Percentiles rank a stretch among this genome's conserved stretches.
Conservation (phyloP, 2,113 vertebrate genomes). For the Cinclus mexicanus region DNA sequence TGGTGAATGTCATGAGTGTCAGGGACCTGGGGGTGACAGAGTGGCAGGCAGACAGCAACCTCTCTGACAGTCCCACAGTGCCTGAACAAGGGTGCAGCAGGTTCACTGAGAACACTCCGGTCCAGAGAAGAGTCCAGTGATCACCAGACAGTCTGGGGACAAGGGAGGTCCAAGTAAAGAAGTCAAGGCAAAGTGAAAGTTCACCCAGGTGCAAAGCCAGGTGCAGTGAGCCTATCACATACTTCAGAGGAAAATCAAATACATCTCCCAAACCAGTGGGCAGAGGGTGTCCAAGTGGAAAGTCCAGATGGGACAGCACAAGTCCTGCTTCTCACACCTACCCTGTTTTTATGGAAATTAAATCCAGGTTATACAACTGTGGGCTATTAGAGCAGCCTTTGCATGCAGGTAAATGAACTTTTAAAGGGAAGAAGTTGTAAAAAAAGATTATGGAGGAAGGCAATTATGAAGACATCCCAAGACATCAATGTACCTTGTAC, state of each 20-base stretch:
- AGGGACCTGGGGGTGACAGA: background rate
- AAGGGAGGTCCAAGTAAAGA: background rate
- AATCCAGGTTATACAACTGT: background rate
- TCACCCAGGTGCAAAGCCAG: background rate
- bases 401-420: background rate
- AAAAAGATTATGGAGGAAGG: background rate
- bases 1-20: background rate
- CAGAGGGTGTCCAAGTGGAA: background rate
- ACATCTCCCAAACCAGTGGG: background rate
- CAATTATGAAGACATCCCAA: background rate
- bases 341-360: background rate
- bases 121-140: background rate
- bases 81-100: fast-evolving
- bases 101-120: background rate
- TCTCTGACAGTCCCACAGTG: background rate
- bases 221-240: background rate
- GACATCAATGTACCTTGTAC: background rate
- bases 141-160: background rate
- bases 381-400: background rate
- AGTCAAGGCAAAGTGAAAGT: background rate
- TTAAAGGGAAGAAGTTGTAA: background rate
- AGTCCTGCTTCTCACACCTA: background rate
- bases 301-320: background rate
- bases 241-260: background rate
- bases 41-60: background rate